A percentile compares a stretch with the other conserved stretches of the same genome.
Conservation (phyloP, 2,113 vertebrate species). For the Boleophthalmus pectinirostris region DNA sequence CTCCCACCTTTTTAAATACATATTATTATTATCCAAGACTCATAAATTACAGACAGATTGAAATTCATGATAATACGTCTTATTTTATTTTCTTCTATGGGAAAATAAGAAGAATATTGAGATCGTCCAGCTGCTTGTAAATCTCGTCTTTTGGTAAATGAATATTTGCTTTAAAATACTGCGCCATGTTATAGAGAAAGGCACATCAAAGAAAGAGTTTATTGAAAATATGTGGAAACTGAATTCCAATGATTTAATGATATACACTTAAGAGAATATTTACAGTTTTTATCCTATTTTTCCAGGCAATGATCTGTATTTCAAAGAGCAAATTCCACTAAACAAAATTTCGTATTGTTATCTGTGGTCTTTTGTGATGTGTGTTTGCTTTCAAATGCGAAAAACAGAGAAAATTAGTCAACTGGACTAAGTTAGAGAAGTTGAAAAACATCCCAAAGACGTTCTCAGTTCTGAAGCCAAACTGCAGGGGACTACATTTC, state of each 20-base stretch:
- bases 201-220: too few relatives aligned
- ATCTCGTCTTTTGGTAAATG: slow-evolving; percentile 54
- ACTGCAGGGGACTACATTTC: too few relatives aligned
- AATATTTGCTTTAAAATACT: neutral
- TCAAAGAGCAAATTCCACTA: too few relatives aligned
- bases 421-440: neutral
- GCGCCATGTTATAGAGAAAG: neutral
- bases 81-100: slow-evolving; percentile 63
- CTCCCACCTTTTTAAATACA: slow-evolving; percentile 75
- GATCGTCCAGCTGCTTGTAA: slow-evolving; percentile 64
- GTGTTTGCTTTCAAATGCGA: neutral
- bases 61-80: slow-evolving; percentile 76
- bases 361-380: neutral
- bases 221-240: too few relatives aligned
- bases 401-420: too few relatives aligned
- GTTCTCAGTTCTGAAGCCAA: too few relatives aligned
- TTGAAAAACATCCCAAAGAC: too few relatives aligned
- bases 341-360: too few relatives aligned
- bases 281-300: too few relatives aligned
- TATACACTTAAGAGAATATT: too few relatives aligned
- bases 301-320: too few relatives aligned
- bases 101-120: slow-evolving; percentile 53
- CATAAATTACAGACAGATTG: slow-evolving; percentile 76
- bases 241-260: too few relatives aligned
- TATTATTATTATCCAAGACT: slow-evolving; percentile 79